Evolutionary conservation across 2,797 vertebrate species (phyloP), one percentile per base, ranked within the genome.

Genomic region (Scyliorhinus canicula): DNA sequence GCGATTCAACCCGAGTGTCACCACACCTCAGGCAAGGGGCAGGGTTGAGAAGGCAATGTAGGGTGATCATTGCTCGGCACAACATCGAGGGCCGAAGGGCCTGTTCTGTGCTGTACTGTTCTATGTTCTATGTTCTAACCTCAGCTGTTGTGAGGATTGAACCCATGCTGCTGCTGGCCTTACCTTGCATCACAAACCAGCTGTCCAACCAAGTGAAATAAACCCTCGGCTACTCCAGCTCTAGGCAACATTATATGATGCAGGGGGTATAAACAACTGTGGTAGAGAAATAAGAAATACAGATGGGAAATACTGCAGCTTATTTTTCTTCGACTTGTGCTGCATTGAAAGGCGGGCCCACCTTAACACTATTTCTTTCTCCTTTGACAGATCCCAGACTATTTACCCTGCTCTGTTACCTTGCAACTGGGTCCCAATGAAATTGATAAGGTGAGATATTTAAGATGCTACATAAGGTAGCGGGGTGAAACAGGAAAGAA

Each of bases 341-440:
- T 47, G 21, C 44, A 82, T 47, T 47, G 16, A 74, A 94, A 14
- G 31, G 55, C 26, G 12, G 57, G 4, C 8, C 6, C 6, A 31
- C 31, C 67, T 74, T 93, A 71, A 71, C 12, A 11, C 31, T 85
- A 35, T 86, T 35, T 19, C 2, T 31, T 0, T 0, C 57, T 95
- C 95, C 19, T 71, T 19, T 95, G 96, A 69, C 97, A 99, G 99
- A 99, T 99, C 95, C 98, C 98, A 50, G 98, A 98, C n/a, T 99
- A 99, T 96, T 97, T 99, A 91, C 99, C 99, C 0, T 99, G 99
- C 96, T 99, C 99, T 0, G 98, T 99, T 96, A 99, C 99, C 0
- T 96, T 99, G 96, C 99, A 99, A 96, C 99, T 98, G 0, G 99
- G 99, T 47, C 98, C 98, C 0, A 99, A 99, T 96, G 98, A 99